Base-by-base conservation (phyloP, 2,797 vertebrate species). In the Moxostoma hubbsi region DNA sequence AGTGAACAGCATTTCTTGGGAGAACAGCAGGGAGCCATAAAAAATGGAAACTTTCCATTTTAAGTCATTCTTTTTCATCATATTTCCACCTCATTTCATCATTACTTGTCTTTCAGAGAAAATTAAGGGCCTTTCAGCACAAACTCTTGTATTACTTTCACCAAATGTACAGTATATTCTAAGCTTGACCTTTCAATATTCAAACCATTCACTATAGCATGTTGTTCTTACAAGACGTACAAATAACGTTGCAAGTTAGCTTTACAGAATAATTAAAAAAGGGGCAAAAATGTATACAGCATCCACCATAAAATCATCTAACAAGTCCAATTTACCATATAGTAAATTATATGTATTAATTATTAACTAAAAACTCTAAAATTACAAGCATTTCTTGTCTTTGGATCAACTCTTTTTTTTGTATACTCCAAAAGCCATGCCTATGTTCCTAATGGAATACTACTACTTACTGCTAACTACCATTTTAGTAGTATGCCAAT, bases 31-130 rank as follows among this genome's bases (percentile, higher is more conserved):
- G 7, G 11, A 74, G 72, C 2, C 0, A 51, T 15, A 51, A 12
- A 51, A 61, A 2, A 49, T 18, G 47, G 13, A 59, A 62, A 45
- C 62, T 24, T n/a, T 64, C 7, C 15, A 57, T 10, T n/a, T 2
- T 6, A 72, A 59, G 15, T 18, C 2, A 4, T 59, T 45, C 16
- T 58, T 49, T 73, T 73, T 46, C 49, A 74, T 53, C 47, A 74
- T 43, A 73, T 73, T 73, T 61, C 57, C 57, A 36, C 70, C 45
- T 36, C 4, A n/a, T 70, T 70, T 71, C 43, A 71, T 73, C 18
- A 73, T 62, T 50, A 3, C 2, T 36, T 15, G n/a, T 16, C 9
- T 11, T 46, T 47, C 18, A 69, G 5, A 66, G 11, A 66, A 16
- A 49, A 36, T 43, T 5, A 54, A 54, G 45, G n/a, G 36, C 8